phyloP scores from a whole-genome alignment of 1,140 invertebrate species.

The Eupeodes corollae region DNA sequence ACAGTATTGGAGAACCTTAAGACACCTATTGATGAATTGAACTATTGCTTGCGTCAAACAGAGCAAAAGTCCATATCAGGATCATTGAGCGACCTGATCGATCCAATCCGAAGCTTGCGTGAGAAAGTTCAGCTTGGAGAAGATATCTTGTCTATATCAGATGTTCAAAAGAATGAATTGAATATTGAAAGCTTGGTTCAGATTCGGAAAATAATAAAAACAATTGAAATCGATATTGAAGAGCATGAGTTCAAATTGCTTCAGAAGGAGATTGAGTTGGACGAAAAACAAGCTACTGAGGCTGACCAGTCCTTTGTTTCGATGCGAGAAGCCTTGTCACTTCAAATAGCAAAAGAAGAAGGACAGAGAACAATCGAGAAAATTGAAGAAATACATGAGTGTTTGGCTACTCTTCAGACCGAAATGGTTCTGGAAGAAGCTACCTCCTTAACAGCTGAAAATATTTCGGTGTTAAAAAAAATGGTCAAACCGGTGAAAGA shows the following conservation, averaged over 20 bases:
- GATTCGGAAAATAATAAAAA: conserved; percentile 24
- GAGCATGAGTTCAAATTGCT: conserved; percentile 29
- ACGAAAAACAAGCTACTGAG: conserved; percentile 20
- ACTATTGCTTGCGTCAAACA: conserved; percentile 34
- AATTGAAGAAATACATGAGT: conserved; percentile 29
- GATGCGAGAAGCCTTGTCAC: conserved; percentile 22
- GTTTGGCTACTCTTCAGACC: conserved; percentile 30
- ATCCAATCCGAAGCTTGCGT: conserved; percentile 26
- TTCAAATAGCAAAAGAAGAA: conserved; percentile 26
- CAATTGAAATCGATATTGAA: conserved; percentile 30
- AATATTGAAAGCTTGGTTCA: conserved; percentile 18
- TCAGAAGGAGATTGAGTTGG: conserved; percentile 26
- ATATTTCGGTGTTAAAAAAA: conserved; percentile 35
- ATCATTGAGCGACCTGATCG: conserved; percentile 33
- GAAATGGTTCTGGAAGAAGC: background rate
- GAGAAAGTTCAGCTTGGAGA: conserved; percentile 23
- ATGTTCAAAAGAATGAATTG: conserved; percentile 17
- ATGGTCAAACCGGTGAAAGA: conserved; percentile 43
- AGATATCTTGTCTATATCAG: conserved; percentile 13
- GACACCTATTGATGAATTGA: conserved; percentile 30
- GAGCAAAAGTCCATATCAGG: conserved; percentile 30
- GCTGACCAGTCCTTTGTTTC: conserved; percentile 26
- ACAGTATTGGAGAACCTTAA: conserved; percentile 26
- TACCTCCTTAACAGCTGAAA: background rate
- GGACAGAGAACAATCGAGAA: conserved; percentile 14